Percentiles rank a stretch among this genome's conserved stretches.
phyloP scores from a whole-genome alignment of 2,113 vertebrate species.

The Caranx ignobilis region DNA sequence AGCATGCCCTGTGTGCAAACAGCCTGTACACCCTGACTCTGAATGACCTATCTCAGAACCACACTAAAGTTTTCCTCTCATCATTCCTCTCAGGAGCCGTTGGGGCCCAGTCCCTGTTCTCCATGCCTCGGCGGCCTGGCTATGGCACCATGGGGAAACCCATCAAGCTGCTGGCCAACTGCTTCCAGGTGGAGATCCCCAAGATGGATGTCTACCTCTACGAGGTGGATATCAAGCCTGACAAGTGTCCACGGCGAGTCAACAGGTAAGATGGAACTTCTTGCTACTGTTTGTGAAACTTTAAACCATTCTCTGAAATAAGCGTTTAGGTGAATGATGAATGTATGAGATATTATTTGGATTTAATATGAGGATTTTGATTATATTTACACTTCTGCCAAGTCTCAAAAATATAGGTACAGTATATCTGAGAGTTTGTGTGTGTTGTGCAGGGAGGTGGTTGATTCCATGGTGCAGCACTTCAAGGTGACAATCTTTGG shows the following conservation, averaged over 20 bases:
- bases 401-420: background rate
- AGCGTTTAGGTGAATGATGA: background rate
- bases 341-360: background rate
- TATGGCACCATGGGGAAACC: conserved; percentile 99
- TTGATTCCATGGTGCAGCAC: conserved; percentile 99
- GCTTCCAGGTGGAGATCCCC: conserved; percentile 99
- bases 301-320: background rate
- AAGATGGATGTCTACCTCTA: conserved; percentile 99
- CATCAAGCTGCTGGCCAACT: conserved; percentile 99
- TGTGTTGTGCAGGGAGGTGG: conserved; percentile 90
- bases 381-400: too few species aligned
- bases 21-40: background rate
- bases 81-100: conserved; percentile 87
- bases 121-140: conserved; percentile 97
- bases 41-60: background rate
- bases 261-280: conserved; percentile 87
- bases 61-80: too few species aligned
- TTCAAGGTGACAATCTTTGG: conserved; percentile 99
- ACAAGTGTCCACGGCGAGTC: conserved; percentile 98
- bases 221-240: conserved; percentile 99
- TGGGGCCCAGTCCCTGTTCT: conserved; percentile 99
- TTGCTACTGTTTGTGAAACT: background rate
- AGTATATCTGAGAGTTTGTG: background rate
- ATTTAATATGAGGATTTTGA: background rate
- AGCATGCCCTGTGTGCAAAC: background rate